Conservation (phyloP, 2,888 invertebrate genomes). For the Dicyrtoma fusca region DNA sequence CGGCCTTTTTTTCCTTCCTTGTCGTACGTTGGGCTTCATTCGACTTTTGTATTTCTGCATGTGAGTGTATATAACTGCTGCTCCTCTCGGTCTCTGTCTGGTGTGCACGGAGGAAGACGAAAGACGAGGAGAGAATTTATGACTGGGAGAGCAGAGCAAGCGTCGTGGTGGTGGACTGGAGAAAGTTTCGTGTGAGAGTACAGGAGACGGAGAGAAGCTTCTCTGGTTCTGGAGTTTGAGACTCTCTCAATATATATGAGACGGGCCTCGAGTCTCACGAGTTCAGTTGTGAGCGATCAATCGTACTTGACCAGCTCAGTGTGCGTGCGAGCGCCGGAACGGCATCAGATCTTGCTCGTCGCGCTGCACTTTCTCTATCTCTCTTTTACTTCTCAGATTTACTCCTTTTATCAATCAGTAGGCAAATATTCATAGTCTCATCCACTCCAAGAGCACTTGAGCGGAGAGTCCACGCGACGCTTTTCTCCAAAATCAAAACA, state of each 20-base stretch:
- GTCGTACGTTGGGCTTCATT: too few relatives aligned
- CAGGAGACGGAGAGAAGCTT: conserved; percentile 6
- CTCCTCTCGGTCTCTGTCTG: conserved; percentile 6
- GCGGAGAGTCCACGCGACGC: background rate
- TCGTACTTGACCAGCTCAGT: conserved; percentile 46
- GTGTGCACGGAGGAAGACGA: conserved; percentile 1
- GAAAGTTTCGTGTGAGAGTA: conserved; percentile 1
- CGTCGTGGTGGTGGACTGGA: conserved; percentile 15
- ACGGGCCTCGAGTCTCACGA: conserved; percentile 29
- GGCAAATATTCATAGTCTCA: background rate
- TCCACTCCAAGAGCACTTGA: background rate
- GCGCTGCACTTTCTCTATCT: conserved; percentile 35
- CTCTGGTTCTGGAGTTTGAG: conserved; percentile 23
- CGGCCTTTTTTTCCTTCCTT: conserved; percentile 9
- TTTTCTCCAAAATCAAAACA: background rate
- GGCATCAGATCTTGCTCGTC: conserved; percentile 48
- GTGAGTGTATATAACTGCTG: conserved; percentile 1
- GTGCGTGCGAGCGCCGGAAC: conserved; percentile 46
- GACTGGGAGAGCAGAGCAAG: conserved; percentile 29
- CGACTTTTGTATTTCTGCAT: background rate
- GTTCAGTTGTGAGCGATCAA: conserved; percentile 46
- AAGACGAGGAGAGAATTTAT: conserved; percentile 20
- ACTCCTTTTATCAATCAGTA: background rate
- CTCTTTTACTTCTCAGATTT: background rate
- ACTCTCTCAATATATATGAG: conserved; percentile 35